Evolutionary conservation across 2,888 invertebrate genomes (phyloP).

Genomic region (Blastobasis adustella): DNA sequence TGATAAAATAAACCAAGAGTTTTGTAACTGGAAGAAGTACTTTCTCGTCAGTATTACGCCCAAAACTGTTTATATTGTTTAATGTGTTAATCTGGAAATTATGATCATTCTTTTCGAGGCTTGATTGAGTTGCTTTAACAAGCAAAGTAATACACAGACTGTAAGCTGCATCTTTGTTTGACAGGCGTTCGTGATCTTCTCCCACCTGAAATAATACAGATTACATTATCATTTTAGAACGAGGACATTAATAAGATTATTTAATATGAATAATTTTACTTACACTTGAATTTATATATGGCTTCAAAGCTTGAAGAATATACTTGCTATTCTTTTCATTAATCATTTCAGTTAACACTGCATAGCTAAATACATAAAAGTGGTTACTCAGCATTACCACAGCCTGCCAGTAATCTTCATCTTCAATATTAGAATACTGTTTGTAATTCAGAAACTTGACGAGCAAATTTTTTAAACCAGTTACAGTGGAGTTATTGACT

Average conservation of each 20-base stretch:
- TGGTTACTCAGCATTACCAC: conserved; percentile 46
- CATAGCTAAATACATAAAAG: conserved; percentile 51
- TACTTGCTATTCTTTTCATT: conserved; percentile 39
- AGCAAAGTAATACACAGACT: conserved; percentile 51
- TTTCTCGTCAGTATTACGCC: conserved; percentile 42
- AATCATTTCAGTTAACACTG: conserved; percentile 36
- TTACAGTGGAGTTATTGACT: conserved; percentile 31
- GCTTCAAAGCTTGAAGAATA: conserved; percentile 42
- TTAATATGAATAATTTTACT: conserved; percentile 6
- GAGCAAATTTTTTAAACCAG: conserved; percentile 39
- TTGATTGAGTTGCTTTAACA: conserved; percentile 57
- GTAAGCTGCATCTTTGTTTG: conserved; percentile 47
- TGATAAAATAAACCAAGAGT: conserved; percentile 75
- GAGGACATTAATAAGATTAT: not conserved
- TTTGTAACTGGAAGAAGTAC: conserved; percentile 63
- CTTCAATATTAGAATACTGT: conserved; percentile 37
- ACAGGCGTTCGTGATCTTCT: conserved; percentile 30
- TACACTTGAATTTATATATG: conserved; percentile 26
- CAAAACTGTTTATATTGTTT: conserved; percentile 69
- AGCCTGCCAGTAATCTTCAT: conserved; percentile 42
- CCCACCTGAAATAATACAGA: conserved; percentile 30
- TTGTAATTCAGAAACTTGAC: conserved; percentile 53
- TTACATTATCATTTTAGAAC: not conserved
- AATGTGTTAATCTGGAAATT: conserved; percentile 71
- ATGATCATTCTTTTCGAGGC: conserved; percentile 68